Evolutionary conservation across 30 jellyfish, hydroid and myxozoan species (phyloP), one percentile per base, ranked within the genome.

Genomic region (Hydra vulgaris): DNA sequence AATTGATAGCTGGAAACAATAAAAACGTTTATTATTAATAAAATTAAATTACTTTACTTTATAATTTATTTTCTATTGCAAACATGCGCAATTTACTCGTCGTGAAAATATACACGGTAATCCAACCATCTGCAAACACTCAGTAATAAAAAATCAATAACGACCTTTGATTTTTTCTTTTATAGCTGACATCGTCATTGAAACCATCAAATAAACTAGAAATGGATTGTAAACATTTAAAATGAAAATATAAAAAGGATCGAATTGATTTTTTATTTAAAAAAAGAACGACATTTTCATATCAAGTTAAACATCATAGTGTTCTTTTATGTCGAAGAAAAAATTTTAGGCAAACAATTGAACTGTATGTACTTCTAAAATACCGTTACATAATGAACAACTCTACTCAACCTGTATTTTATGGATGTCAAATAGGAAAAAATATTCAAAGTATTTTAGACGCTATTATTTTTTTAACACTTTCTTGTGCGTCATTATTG

Each of bases 401-500:
- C 61, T 40, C 61, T 12, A 40, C 8, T 40, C 61, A 3, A 3
- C 61, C 61, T 40, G 61, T 5, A 40, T 40, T 12, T 40, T 40
- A 40, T 12, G 61, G 8, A 12, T 40, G 61, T 40, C 8, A 40
- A 5, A 40, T 40, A 40, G 61, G 12, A 40, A 40, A 12, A 40
- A 40, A 40, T 40, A 12, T 12, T 5, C 61, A 40, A 5, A 40
- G 61, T 40, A 12, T 40, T 40, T 75, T 26, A 24, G 85, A 78
- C n/a, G 25, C 79, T 17, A 22, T 80, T 18, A 40, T 88, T 19
- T 79, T 83, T 27, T 68, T 88, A 17, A n/a, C 77, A 7, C 79
- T 88, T 21, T 89, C 82, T 22, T 17, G 71, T 7, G 71, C 70
- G 17, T 94, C 96, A 20, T 54, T 88, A 16, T 53, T 40, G 27